These are phyloP conservation scores for Xenops minutus DNA, from an alignment of 2,797 vertebrate species.

Conservation along the genomic window DNA sequence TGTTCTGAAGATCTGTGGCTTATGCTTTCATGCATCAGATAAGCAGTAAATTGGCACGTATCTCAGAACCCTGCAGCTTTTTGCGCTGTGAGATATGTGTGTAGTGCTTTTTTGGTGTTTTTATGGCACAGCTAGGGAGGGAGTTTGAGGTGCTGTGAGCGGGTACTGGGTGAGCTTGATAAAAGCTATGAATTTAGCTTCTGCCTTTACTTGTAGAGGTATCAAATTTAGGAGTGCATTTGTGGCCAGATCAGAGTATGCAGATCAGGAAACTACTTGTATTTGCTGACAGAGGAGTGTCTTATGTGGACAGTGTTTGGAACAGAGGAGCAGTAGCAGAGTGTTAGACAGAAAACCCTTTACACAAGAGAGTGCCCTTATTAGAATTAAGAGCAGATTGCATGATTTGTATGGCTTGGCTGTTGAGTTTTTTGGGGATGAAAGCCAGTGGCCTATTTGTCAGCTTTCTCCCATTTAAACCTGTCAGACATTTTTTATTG, in stretches of 20 bases:
- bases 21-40: not conserved
- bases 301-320: not conserved
- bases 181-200: not conserved
- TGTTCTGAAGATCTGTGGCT: not conserved
- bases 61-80: not conserved
- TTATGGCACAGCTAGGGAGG: not conserved
- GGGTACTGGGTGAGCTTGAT: not conserved
- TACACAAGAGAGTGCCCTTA: not conserved
- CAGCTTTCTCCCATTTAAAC: not conserved
- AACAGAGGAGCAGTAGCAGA: not conserved
- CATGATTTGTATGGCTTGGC: not conserved
- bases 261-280: accelerated
- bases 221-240: not conserved
- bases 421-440: accelerated
- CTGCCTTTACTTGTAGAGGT: not conserved
- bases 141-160: not conserved
- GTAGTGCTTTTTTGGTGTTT: not conserved
- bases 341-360: not conserved
- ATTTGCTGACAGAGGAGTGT: not conserved
- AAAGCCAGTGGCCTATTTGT: not conserved
- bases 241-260: not conserved
- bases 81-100: not conserved
- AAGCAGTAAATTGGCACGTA: not conserved
- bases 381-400: not conserved
- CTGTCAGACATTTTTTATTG: not conserved